A percentile compares a stretch with the other conserved stretches of the same genome.
phyloP scores from a whole-genome alignment of 2,888 invertebrate genomes.

The Leptura quadrifasciata region DNA sequence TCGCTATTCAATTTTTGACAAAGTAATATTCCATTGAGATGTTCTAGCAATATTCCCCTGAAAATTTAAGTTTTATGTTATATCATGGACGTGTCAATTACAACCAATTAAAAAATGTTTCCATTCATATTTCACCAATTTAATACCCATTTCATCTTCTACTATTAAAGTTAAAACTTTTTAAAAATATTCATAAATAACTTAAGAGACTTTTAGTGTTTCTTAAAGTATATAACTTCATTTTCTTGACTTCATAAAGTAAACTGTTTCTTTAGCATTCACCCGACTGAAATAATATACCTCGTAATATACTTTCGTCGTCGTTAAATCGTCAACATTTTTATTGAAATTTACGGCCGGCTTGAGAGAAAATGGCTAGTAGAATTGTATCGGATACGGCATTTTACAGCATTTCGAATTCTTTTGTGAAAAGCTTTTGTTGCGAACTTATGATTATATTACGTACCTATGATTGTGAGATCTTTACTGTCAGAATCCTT shows the following conservation, averaged over 20 bases:
- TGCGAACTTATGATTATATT: constrained; percentile 23
- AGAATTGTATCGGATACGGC: constrained; percentile 22
- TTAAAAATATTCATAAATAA: background rate
- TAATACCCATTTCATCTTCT: background rate
- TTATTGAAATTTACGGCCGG: constrained; percentile 18
- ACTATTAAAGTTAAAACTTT: background rate
- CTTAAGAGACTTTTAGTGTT: constrained; percentile 13
- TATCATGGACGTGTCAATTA: too few species aligned
- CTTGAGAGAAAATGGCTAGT: constrained; percentile 5
- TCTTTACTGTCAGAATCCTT: constrained; percentile 86
- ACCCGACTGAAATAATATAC: constrained; percentile 26
- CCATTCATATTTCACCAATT: background rate
- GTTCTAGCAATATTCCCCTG: too few species aligned
- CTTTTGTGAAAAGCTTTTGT: constrained; percentile 20
- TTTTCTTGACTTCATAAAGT: constrained; percentile 20
- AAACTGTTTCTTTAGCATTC: constrained; percentile 24
- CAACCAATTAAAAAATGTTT: background rate
- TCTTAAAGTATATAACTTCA: constrained; percentile 5
- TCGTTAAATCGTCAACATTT: constrained; percentile 27
- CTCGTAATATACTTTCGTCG: background rate
- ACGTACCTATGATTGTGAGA: constrained; percentile 86
- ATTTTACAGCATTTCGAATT: constrained; percentile 18
- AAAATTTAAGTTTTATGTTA: too few species aligned
- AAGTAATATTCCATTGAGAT: too few species aligned
- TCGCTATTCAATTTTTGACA: too few species aligned